Conservation (phyloP, 2,888 invertebrate species). For the Caenorhabditis japonica region DNA sequence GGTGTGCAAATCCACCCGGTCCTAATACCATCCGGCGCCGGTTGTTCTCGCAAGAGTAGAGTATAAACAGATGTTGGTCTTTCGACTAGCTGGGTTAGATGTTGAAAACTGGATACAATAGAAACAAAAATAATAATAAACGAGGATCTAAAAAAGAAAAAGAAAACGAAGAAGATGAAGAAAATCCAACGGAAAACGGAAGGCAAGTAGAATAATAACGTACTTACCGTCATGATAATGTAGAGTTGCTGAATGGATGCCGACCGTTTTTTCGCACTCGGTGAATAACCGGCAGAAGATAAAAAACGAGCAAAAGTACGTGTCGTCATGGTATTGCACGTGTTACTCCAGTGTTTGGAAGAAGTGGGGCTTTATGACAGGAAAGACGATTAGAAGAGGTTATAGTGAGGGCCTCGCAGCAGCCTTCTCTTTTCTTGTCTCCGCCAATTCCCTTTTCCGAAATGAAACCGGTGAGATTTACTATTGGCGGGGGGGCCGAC, state of each 20-base stretch:
- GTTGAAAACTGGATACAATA: conserved; percentile 19
- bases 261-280: conserved; percentile 40
- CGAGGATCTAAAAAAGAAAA: neutral
- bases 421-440: conserved; percentile 32
- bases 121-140: conserved; percentile 6
- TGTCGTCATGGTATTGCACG: conserved; percentile 39
- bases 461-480: conserved; percentile 54
- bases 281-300: conserved; percentile 49
- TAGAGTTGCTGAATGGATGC: conserved; percentile 50
- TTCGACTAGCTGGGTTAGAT: conserved; percentile 24
- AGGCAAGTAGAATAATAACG: conserved; percentile 25
- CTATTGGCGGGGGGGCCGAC: conserved; percentile 30
- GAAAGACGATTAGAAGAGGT: conserved; percentile 37
- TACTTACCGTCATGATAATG: conserved; percentile 55
- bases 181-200: too few species aligned
- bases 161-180: neutral
- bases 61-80: conserved; percentile 1
- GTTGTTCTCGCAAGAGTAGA: conserved; percentile 11
- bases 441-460: conserved; percentile 48
- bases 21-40: conserved; percentile 10
- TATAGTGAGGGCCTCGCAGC: conserved; percentile 33
- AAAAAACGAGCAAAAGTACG: conserved; percentile 53
- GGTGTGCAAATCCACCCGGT: conserved; percentile 23
- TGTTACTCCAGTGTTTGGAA: conserved; percentile 30
- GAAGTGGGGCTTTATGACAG: conserved; percentile 36